These are phyloP conservation scores for Ennomos erosarius DNA, from an alignment of 2,888 invertebrate genomes.

Conservation along the genomic window DNA sequence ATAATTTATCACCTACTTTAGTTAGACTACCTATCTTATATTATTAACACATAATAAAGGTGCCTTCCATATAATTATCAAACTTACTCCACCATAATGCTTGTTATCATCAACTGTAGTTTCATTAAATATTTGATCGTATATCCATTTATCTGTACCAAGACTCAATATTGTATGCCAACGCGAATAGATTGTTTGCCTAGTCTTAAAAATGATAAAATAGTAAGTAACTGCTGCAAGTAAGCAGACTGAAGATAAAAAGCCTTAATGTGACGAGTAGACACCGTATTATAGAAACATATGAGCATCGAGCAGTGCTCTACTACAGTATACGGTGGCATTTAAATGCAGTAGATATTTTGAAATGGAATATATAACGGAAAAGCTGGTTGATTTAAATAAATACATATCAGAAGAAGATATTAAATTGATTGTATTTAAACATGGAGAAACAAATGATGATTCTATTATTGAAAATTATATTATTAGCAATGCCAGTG, in stretches of 20 bases:
- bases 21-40: too few relatives aligned
- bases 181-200: conserved; percentile 9
- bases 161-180: conserved; percentile 6
- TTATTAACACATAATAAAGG: too few relatives aligned
- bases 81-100: neutral
- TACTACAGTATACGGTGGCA: too few relatives aligned
- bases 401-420: conserved; percentile 55
- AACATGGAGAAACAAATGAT: conserved; percentile 45
- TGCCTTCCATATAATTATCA: too few relatives aligned
- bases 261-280: too few relatives aligned
- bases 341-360: too few relatives aligned
- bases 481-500: conserved; percentile 61
- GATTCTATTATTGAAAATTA: conserved; percentile 49
- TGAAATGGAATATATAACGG: conserved; percentile 8
- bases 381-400: conserved; percentile 6
- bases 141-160: conserved; percentile 4
- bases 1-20: too few relatives aligned
- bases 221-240: too few relatives aligned
- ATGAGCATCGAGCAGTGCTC: too few relatives aligned
- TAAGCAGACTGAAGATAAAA: neutral
- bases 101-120: conserved; percentile 2
- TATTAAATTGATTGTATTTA: conserved; percentile 56
- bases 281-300: too few relatives aligned
- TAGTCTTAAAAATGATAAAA: too few relatives aligned
- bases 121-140: neutral